These are phyloP conservation scores for Lipotes vexillifer DNA, from an alignment of 2,113 vertebrate genomes.

Conservation along the genomic window DNA sequence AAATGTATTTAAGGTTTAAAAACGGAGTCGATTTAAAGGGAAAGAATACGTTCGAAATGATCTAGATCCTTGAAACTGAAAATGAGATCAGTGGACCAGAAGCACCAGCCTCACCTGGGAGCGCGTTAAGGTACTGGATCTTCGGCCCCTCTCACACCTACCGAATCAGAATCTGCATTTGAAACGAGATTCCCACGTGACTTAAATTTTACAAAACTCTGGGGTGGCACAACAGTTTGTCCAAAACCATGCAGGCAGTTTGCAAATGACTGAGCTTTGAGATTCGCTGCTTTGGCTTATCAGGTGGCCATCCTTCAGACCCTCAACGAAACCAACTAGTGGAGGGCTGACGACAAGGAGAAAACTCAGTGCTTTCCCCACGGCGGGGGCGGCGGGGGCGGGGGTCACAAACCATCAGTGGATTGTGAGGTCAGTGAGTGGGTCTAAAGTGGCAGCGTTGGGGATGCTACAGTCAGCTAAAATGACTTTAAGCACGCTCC, in stretches of 20 bases:
- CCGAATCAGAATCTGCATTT: not conserved
- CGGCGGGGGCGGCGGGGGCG: accelerated
- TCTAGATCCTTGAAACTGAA: not conserved
- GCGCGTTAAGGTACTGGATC: accelerated
- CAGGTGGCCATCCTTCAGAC: not conserved
- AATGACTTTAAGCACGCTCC: not conserved
- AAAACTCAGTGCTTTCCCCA: not conserved
- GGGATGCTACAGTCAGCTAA: not conserved
- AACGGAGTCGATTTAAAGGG: not conserved
- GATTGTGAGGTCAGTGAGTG: not conserved
- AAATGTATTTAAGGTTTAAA: conserved; percentile 15
- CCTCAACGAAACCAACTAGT: accelerated
- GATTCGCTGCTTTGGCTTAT: not conserved
- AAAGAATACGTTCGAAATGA: not conserved
- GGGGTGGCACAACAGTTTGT: not conserved
- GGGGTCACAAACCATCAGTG: not conserved
- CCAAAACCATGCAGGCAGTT: not conserved
- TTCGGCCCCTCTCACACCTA: not conserved
- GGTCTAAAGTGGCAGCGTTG: not conserved
- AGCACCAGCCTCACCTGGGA: not conserved
- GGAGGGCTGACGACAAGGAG: not conserved
- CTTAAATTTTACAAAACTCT: not conserved
- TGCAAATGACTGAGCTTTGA: not conserved
- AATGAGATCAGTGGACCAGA: not conserved
- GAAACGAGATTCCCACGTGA: not conserved